Percentiles rank a stretch among this genome's conserved stretches.
These are phyloP conservation scores for Geophilus truncorum DNA, from an alignment of 2,888 invertebrate species.

Conservation along the genomic window DNA sequence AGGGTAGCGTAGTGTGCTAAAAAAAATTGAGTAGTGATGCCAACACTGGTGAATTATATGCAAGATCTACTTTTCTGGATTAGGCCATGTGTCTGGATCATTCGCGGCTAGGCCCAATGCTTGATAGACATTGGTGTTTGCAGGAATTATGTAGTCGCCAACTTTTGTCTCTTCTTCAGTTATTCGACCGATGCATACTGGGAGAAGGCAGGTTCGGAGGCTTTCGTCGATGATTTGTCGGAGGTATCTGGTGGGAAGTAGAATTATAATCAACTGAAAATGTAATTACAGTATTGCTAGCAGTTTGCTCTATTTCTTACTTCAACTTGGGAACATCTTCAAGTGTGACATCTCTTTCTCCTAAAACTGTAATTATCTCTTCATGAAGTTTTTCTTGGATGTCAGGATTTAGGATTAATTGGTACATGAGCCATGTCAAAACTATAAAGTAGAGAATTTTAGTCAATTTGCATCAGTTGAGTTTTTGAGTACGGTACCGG, in stretches of 20 bases:
- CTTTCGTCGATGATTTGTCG: conserved; percentile 48
- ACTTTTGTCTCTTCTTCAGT: conserved; percentile 46
- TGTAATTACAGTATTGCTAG: too few species aligned
- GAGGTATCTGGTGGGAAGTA: conserved; percentile 44
- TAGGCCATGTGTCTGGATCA: conserved; percentile 44
- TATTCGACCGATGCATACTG: conserved; percentile 42
- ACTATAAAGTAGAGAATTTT: too few species aligned
- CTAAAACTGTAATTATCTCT: not conserved
- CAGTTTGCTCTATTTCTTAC: conserved; percentile 36
- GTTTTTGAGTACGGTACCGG: too few species aligned
- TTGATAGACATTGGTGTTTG: conserved; percentile 48
- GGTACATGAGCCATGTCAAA: conserved; percentile 3
- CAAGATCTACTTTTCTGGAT: conserved; percentile 45
- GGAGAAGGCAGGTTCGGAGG: conserved; percentile 41
- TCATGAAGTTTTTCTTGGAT: not conserved
- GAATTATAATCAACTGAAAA: too few species aligned
- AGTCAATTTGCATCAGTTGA: too few species aligned
- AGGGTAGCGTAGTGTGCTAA: too few species aligned
- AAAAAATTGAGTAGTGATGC: too few species aligned
- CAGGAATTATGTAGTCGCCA: conserved; percentile 47
- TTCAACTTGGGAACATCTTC: not conserved
- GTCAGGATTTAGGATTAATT: not conserved
- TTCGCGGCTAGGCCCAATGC: conserved; percentile 46
- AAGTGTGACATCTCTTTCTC: not conserved
- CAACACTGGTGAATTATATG: too few species aligned